phyloP scores from a whole-genome alignment of 2,113 vertebrate species.

The Marmota monax region DNA sequence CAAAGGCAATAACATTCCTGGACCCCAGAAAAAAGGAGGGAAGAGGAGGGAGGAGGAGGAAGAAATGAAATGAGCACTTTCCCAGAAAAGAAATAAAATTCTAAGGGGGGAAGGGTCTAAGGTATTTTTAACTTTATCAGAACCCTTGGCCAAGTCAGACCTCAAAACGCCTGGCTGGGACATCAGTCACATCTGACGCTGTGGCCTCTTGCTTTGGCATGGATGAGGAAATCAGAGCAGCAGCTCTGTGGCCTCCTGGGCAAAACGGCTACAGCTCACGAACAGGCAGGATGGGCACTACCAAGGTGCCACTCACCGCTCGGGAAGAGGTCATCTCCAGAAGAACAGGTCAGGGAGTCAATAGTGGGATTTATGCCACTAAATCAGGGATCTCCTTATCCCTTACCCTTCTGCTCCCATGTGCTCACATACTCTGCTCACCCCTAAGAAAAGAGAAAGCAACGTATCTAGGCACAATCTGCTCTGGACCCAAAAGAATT shows the following conservation, averaged over 20 bases:
- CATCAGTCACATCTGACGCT: not conserved
- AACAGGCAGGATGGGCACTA: too few species aligned
- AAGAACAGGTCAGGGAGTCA: not conserved
- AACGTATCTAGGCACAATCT: not conserved
- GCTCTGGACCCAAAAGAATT: not conserved
- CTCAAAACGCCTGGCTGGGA: not conserved
- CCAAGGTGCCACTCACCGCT: not conserved
- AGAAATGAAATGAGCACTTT: not conserved
- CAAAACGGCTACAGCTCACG: not conserved
- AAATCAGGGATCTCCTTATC: not conserved
- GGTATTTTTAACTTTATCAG: not conserved
- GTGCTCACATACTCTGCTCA: not conserved
- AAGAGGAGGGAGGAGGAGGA: not conserved
- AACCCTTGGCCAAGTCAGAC: not conserved
- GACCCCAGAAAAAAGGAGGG: too few species aligned
- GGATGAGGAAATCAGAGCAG: not conserved
- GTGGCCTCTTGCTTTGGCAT: rapidly evolving
- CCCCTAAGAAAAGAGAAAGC: not conserved
- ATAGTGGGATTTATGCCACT: not conserved
- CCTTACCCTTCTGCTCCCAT: not conserved
- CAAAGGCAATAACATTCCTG: not conserved
- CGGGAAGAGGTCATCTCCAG: not conserved
- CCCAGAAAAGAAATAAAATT: not conserved
- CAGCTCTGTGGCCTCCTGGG: not conserved
- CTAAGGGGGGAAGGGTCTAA: not conserved